Conservation (phyloP, 2,113 vertebrate species). For the Triplophysa tibetana region DNA sequence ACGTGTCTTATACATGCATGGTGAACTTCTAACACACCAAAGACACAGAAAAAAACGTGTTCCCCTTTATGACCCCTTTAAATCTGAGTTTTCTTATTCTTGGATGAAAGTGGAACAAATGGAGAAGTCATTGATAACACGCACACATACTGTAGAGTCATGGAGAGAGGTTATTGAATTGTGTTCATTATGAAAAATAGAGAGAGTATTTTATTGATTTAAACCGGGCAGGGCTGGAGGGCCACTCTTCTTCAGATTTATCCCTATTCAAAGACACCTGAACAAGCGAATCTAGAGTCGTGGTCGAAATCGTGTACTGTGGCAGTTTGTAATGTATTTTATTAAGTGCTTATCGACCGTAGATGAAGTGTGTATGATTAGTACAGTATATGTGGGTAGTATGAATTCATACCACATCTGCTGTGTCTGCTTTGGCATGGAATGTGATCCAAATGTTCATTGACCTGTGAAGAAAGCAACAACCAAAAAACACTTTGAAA, state of each 20-base stretch:
- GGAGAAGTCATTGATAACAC: constrained; percentile 35
- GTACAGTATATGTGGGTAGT: not conserved
- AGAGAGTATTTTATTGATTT: not conserved
- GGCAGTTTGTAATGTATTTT: not conserved
- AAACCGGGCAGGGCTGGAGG: too few relatives aligned
- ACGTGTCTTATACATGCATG: too few relatives aligned
- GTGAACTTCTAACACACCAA: too few relatives aligned
- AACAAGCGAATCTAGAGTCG: too few relatives aligned
- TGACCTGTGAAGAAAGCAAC: too few relatives aligned
- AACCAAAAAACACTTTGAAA: too few relatives aligned
- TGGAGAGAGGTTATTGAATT: constrained; percentile 32
- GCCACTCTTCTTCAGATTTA: too few relatives aligned
- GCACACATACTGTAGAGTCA: constrained; percentile 21
- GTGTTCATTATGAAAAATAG: constrained; percentile 40
- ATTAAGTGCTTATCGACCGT: not conserved
- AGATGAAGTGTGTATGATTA: not conserved
- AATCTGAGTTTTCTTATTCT: constrained; percentile 14
- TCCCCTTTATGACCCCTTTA: too few relatives aligned
- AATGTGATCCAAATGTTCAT: too few relatives aligned
- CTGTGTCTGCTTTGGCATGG: too few relatives aligned
- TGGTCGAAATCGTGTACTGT: not conserved
- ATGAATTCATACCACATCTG: too few relatives aligned
- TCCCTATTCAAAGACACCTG: not conserved
- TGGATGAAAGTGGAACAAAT: constrained; percentile 44
- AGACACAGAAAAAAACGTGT: too few relatives aligned